Base-by-base conservation (phyloP, 2,113 vertebrate species). In the Amblyopsis rosae region DNA sequence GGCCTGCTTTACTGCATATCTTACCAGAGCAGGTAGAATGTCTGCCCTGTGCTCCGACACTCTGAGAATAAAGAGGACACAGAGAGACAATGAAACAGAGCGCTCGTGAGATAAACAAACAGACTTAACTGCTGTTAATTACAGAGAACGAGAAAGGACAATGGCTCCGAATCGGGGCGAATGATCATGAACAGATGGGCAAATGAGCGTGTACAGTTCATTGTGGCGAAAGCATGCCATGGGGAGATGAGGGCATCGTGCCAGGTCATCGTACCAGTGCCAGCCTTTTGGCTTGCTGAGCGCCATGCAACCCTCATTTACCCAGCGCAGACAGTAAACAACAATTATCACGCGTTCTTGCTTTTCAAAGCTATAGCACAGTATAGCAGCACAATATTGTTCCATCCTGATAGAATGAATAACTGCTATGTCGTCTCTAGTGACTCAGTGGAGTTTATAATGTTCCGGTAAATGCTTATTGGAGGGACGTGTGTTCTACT, bases 1-100 rank as follows among this genome's bases (percentile, higher is more conserved):
- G 59, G 53, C 51, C 15, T 54, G 51, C 51, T 13, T 26, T 26
- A 26, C 26, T 26, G 26, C 26, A 26, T 26, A 4, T 2, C 6
- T 6, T 16, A 41, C 12, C 51, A 15, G 12, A n/a, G 51, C 1
- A 65, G 53, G 70, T 60, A 62, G 67, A 59, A 67, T 68, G 57
- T 68, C 76, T 26, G 41, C 62, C 50, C 70, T 73, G 35, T 81
- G 74, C 2, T 49, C 35, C n/a, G 57, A 41, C n/a, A 58, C 57
- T 71, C 4, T 4, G 60, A 47, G 16, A 60, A 33, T 57, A 67
- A n/a, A 32, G 48, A n/a, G 54, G 17, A 57, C 7, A 46, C 41
- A 46, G 71, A 69, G 58, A 12, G 33, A 33, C 26, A 26, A 66
- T 10, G 70, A 70, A 41, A 47, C 7, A 15, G 50, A 41, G 16